Conservation (phyloP, 2,113 vertebrate species). For the Mus spicilegus region DNA sequence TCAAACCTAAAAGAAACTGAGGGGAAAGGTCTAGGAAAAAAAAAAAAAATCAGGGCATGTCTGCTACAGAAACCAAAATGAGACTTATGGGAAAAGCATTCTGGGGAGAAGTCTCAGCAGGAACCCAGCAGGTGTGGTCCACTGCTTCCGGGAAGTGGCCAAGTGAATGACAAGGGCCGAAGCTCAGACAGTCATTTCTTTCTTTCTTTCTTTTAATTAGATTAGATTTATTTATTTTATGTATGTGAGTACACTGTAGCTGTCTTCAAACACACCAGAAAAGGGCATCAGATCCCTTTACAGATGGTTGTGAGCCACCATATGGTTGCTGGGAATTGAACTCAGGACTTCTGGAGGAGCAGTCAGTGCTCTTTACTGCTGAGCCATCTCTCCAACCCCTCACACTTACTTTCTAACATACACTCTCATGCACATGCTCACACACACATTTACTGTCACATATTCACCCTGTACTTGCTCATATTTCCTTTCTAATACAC, state of each 20-base stretch:
- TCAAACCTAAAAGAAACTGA: not conserved
- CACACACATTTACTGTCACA: not conserved
- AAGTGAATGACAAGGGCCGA: not conserved
- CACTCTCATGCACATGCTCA: not conserved
- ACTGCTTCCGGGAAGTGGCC: not conserved
- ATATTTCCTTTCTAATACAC: not conserved
- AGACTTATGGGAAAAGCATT: not conserved
- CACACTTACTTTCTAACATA: not conserved
- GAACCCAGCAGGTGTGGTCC: not conserved
- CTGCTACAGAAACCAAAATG: not conserved
- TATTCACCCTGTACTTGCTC: not conserved
- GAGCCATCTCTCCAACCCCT: no score
- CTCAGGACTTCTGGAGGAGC: no score
- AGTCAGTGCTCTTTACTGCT: no score
- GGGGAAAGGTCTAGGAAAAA: not conserved
- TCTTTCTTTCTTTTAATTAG: no score
- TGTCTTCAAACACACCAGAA: no score
- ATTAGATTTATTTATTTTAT: no score
- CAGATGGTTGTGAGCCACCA: no score
- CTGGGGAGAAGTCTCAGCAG: not conserved
- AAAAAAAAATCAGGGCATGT: not conserved
- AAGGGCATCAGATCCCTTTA: no score
- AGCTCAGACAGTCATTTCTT: not conserved
- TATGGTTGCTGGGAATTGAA: no score
- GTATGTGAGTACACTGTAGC: no score